phyloP scores from a whole-genome alignment of 2,797 vertebrate species.

The Notolabrus celidotus region DNA sequence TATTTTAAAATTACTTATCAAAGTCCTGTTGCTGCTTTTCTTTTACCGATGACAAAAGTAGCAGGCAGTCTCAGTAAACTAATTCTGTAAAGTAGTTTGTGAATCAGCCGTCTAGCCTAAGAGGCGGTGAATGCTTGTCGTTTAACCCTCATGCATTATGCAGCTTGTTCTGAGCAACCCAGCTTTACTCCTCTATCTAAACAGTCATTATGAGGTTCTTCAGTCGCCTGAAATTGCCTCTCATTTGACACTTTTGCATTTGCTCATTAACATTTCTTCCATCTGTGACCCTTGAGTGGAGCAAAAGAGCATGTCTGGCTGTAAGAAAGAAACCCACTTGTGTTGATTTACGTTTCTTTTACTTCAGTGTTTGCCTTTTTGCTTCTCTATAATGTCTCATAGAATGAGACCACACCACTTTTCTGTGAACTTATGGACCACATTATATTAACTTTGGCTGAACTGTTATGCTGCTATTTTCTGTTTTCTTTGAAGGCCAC shows the following conservation, averaged over 20 bases:
- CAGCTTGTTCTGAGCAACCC: constrained; percentile 65
- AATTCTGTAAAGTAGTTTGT: constrained; percentile 46
- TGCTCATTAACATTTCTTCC: constrained; percentile 45
- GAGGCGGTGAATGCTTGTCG: constrained; percentile 44
- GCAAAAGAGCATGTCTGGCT: constrained; percentile 34
- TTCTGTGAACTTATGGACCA: background rate
- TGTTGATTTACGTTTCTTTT: constrained; percentile 18
- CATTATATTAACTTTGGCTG: constrained; percentile 4
- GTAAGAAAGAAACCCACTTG: constrained; percentile 25
- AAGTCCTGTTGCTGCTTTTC: background rate
- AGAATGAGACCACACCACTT: background rate
- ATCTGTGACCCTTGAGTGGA: constrained; percentile 33
- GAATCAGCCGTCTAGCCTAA: constrained; percentile 48
- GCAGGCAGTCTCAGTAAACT: constrained; percentile 34
- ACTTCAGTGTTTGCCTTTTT: background rate
- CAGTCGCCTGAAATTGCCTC: constrained; percentile 69
- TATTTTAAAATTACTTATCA: background rate
- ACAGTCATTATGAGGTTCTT: constrained; percentile 68
- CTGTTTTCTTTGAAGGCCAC: constrained; percentile 36
- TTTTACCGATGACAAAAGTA: constrained; percentile 16
- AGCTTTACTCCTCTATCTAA: constrained; percentile 60
- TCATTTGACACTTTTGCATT: constrained; percentile 60
- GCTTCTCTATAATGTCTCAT: background rate
- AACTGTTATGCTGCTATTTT: constrained; percentile 20
- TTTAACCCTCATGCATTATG: constrained; percentile 82